These are phyloP conservation scores for Neoniphon sammara DNA, from an alignment of 2,797 vertebrate species.

Conservation along the genomic window DNA sequence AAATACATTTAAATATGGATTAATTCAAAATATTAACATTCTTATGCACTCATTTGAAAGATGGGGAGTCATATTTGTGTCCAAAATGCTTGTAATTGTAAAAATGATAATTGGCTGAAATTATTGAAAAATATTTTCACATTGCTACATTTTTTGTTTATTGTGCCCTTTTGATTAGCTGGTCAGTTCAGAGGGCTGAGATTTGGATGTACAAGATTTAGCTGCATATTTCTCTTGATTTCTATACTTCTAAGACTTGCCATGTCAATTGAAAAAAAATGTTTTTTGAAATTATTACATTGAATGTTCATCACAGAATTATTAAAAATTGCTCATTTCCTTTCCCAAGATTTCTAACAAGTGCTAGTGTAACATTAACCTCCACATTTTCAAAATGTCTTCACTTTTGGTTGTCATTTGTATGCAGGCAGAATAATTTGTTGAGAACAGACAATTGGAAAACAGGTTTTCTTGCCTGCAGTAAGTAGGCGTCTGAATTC, in stretches of 20 bases:
- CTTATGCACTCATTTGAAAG: neutral
- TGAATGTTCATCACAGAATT: conserved; percentile 36
- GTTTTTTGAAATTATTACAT: conserved; percentile 26
- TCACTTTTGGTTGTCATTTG: conserved; percentile 77
- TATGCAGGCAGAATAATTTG: conserved; percentile 83
- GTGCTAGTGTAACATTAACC: conserved; percentile 57
- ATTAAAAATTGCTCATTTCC: conserved; percentile 45
- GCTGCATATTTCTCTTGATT: conserved; percentile 36
- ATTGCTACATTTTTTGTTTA: conserved; percentile 56
- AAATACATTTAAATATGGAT: conserved; percentile 42
- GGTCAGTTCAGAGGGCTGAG: conserved; percentile 54
- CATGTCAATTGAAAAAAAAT: conserved; percentile 63
- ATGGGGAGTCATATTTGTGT: neutral
- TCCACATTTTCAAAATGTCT: conserved; percentile 70
- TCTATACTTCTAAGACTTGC: conserved; percentile 49
- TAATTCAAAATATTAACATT: conserved; percentile 32
- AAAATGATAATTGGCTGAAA: conserved; percentile 25
- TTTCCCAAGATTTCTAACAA: conserved; percentile 55
- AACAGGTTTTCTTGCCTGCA: conserved; percentile 81
- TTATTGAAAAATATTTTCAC: conserved; percentile 37
- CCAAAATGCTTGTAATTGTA: neutral
- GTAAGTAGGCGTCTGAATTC: conserved; percentile 84
- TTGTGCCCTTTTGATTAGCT: conserved; percentile 56
- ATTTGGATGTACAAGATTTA: conserved; percentile 54
- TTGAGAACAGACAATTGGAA: conserved; percentile 82